phyloP scores from a whole-genome alignment of 2,113 vertebrate species.

The Mesocricetus auratus region DNA sequence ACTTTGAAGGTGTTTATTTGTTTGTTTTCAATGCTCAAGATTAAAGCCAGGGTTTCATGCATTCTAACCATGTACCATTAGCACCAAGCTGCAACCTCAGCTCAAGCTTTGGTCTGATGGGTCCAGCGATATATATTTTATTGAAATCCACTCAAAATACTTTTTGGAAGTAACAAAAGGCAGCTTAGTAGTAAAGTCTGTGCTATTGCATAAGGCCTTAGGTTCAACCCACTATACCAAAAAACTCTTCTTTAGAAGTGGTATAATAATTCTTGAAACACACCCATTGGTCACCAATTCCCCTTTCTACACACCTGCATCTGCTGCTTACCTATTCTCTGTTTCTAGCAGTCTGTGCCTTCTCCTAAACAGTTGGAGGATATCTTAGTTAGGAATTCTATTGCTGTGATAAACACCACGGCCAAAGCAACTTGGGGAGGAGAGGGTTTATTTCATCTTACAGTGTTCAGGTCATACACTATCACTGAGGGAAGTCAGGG shows the following conservation, averaged over 20 bases:
- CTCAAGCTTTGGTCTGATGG: not conserved
- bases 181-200: not conserved
- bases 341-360: not conserved
- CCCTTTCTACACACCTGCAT: not conserved
- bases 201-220: not conserved
- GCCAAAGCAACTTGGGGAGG: not conserved
- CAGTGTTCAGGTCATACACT: not conserved
- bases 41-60: not conserved
- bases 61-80: not conserved
- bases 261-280: not conserved
- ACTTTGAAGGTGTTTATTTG: not conserved
- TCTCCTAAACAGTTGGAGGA: not conserved
- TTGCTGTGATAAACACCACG: not conserved
- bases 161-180: not conserved
- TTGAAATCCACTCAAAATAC: conserved; percentile 17
- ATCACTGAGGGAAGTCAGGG: not conserved
- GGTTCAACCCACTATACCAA: not conserved
- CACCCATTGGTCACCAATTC: not conserved
- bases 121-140: not conserved
- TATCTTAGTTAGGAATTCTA: not conserved
- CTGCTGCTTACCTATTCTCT: not conserved
- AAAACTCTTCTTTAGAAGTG: not conserved
- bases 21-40: not conserved
- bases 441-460: not conserved
- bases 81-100: not conserved